A percentile compares a stretch with the other conserved stretches of the same genome.
These are phyloP conservation scores for Nesometra sesokonis DNA, from an alignment of 35 echinoderm and acorn worm species.

Conservation along the genomic window DNA sequence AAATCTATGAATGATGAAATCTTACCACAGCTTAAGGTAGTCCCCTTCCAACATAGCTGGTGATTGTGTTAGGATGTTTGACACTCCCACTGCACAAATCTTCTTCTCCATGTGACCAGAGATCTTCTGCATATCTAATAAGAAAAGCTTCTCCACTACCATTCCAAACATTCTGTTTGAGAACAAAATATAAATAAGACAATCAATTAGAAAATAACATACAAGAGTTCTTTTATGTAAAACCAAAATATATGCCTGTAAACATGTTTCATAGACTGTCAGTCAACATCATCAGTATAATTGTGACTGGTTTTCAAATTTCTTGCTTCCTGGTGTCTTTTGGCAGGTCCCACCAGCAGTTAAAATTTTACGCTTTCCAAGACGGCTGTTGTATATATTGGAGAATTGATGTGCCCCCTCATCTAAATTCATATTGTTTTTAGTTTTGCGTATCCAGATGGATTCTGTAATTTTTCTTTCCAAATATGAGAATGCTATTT, in stretches of 20 bases:
- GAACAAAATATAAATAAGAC: background rate
- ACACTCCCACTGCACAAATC: constrained; percentile 89
- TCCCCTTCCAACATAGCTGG: constrained; percentile 43
- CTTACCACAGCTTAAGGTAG: constrained; percentile 73
- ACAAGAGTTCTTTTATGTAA: too few species aligned
- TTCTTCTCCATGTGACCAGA: constrained; percentile 81
- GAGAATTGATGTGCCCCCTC: too few species aligned
- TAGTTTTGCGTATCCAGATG: too few species aligned
- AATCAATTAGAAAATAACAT: background rate
- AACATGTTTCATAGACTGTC: too few species aligned
- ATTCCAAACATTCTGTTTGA: constrained; percentile 85
- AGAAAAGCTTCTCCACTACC: constrained; percentile 75
- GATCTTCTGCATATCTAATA: constrained; percentile 88
- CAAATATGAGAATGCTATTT: too few species aligned
- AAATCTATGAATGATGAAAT: too few species aligned
- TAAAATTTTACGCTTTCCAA: too few species aligned
- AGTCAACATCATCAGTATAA: too few species aligned
- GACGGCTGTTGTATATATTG: background rate
- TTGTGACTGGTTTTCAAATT: background rate
- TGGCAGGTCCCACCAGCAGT: background rate
- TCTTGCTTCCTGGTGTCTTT: too few species aligned
- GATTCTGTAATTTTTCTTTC: too few species aligned
- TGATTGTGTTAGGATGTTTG: constrained; percentile 68
- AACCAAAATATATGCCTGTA: background rate
- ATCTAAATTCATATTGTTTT: too few species aligned